Evolutionary conservation across 2,888 invertebrate genomes (phyloP).

Genomic region (Drosophila yooni): DNA sequence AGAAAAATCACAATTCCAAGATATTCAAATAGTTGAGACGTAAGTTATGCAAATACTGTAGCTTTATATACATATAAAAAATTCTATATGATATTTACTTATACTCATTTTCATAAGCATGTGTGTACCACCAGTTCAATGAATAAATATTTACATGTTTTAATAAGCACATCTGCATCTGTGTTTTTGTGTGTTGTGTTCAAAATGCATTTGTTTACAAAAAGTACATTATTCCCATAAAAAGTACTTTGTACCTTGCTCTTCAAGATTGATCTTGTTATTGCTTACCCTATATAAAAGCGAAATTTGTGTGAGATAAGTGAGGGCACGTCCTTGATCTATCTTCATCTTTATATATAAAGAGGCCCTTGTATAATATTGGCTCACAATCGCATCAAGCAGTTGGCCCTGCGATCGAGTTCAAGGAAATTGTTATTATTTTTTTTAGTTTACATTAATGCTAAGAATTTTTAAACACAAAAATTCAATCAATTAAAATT

Average conservation of each 20-base stretch:
- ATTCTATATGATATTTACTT: neutral
- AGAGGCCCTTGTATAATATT: neutral
- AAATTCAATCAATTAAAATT: neutral
- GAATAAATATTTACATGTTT: neutral
- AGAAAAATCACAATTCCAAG: conserved; percentile 93
- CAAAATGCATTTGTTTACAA: neutral
- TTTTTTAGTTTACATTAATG: neutral
- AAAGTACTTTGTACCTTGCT: neutral
- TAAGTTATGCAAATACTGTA: conserved; percentile 84
- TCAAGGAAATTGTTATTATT: neutral
- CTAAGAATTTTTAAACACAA: neutral
- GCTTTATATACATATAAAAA: neutral
- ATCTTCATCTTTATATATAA: neutral
- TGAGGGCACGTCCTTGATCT: neutral
- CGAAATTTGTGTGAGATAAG: neutral
- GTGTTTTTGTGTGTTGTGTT: neutral
- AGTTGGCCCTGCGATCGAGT: neutral
- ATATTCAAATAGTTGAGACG: conserved; percentile 93
- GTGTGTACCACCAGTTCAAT: neutral
- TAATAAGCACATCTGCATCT: neutral
- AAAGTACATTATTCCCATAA: neutral
- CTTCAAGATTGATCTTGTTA: neutral
- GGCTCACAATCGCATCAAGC: neutral
- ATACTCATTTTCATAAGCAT: neutral
- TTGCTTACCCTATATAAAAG: neutral